phyloP scores from a whole-genome alignment of 2,797 vertebrate species.

The Tapirus indicus region DNA sequence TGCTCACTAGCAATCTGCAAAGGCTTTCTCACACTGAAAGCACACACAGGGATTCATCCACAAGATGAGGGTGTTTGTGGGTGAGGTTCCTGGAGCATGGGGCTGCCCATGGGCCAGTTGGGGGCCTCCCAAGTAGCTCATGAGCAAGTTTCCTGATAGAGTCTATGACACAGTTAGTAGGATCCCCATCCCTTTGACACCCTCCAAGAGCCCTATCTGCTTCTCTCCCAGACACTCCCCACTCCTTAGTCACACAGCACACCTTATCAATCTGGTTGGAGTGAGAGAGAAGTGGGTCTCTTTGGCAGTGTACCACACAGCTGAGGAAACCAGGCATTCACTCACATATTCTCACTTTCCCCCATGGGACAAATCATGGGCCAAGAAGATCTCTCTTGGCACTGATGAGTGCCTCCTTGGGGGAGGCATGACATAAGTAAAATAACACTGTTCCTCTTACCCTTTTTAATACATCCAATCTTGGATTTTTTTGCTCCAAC shows the following conservation, averaged over 20 bases:
- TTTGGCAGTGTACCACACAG: too few species aligned
- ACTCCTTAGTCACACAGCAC: not conserved
- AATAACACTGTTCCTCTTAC: not conserved
- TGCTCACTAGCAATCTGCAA: not conserved
- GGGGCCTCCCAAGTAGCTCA: not conserved
- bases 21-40: too few species aligned
- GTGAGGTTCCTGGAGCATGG: not conserved
- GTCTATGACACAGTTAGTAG: not conserved
- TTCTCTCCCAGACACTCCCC: not conserved
- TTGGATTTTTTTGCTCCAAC: too few species aligned
- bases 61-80: not conserved
- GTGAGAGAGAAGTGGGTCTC: too few species aligned
- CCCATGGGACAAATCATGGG: not conserved
- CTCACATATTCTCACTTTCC: too few species aligned
- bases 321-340: too few species aligned
- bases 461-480: too few species aligned
- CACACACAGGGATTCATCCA: not conserved
- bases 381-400: not conserved
- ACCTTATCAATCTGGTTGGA: not conserved
- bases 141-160: not conserved
- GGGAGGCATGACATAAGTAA: too few species aligned
- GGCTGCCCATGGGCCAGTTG: not conserved
- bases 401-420: not conserved
- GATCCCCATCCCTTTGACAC: not conserved
- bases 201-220: too few species aligned